Evolutionary conservation across 2,113 vertebrate genomes (phyloP), one percentile per base, ranked within the genome.

Genomic region (Naja naja): DNA sequence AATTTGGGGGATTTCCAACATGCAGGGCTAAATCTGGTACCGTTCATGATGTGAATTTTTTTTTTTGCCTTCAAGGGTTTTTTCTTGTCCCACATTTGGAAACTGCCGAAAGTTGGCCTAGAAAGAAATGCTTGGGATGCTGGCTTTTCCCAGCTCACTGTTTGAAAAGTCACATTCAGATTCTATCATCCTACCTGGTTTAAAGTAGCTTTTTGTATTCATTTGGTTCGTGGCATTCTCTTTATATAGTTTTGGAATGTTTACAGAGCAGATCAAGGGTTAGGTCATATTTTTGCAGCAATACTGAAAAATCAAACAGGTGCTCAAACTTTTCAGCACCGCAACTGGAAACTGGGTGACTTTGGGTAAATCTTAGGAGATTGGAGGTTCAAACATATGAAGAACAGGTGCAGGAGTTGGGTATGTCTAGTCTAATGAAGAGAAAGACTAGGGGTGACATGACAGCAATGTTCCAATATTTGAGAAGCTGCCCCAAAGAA

Each of bases 1-100:
- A 39, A 74, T 56, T 92, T 85, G 92, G 92, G 45, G 52, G 27
- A 47, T 85, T 92, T 89, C 92, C 92, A 92, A 89, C n/a, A 14
- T 4, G 43, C 69, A 25, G 88, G 39, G 92, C 69, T 89, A 92
- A 85, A 92, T 92, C 56, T 92, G 92, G 88, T 85, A 39, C 53
- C 0, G 12, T 85, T 89, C 88, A n/a, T 52, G 2, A 85, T 27
- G 55, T 22, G 64, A 89, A 22, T 55, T 52, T 27, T 25, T 25
- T 25, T n/a, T 14, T n/a, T 69, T 69, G 60, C 64, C 91, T 85
- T 45, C 53, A 9, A 43, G 60, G 87, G 25, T 18, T 89, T 89
- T 85, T 27, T 81, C 87, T 23, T 58, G 30, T 34, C 53, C 53
- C 89, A 58, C 45, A 23, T 2, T 56, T 58, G 56, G 69, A 49